Percentiles rank a stretch among this genome's conserved stretches.
These are phyloP conservation scores for Kuschelorhynchus macadamiae DNA, from an alignment of 2,888 invertebrate species.

Conservation along the genomic window DNA sequence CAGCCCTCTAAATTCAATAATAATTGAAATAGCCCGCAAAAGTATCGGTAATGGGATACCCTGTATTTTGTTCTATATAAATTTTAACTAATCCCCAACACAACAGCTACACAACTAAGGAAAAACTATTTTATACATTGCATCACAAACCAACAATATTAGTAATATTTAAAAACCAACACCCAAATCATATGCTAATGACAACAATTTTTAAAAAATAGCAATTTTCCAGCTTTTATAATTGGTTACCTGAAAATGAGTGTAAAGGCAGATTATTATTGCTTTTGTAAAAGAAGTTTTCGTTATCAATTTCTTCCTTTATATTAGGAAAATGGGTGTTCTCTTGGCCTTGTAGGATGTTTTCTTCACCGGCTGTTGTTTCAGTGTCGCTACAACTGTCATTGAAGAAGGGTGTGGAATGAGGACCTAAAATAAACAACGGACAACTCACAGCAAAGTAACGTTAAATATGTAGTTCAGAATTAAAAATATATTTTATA, in stretches of 20 bases:
- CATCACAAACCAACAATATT: too few species aligned
- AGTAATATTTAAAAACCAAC: too few species aligned
- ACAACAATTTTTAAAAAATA: background rate
- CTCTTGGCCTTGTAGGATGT: conserved; percentile 57
- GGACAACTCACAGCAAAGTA: too few species aligned
- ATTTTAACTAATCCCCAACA: too few species aligned
- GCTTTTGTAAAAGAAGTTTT: conserved; percentile 60
- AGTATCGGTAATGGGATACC: too few species aligned
- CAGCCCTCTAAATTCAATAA: too few species aligned
- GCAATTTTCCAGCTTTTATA: background rate
- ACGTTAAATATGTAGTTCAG: too few species aligned
- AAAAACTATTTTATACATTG: too few species aligned
- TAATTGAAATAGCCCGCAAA: too few species aligned
- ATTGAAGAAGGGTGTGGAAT: conserved; percentile 68
- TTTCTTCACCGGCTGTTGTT: conserved; percentile 63
- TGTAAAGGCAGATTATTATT: conserved; percentile 58
- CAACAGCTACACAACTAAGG: too few species aligned
- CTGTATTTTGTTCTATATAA: too few species aligned
- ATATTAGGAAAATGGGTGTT: conserved; percentile 65
- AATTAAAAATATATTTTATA: too few species aligned
- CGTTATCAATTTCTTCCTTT: conserved; percentile 68
- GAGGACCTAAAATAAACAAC: conserved; percentile 66
- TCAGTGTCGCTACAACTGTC: conserved; percentile 71
- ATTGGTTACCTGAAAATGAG: conserved; percentile 58
- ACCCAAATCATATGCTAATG: background rate